Conservation (phyloP, 1,140 invertebrate species). For the Neodiprion virginianus region DNA sequence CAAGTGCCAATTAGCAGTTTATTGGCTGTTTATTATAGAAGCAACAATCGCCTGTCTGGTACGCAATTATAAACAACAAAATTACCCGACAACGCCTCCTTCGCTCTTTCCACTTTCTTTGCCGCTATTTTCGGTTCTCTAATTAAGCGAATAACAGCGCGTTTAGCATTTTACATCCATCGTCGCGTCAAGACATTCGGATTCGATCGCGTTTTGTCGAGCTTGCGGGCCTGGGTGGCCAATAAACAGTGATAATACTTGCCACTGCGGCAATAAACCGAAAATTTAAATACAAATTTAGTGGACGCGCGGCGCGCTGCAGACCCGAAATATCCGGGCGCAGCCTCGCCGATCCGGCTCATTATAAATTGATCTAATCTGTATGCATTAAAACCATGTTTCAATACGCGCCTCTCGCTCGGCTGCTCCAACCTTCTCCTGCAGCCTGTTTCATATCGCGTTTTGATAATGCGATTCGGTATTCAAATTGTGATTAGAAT, state of each 20-base stretch:
- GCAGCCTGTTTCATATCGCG: constrained; percentile 50
- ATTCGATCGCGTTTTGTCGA: constrained; percentile 29
- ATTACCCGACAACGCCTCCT: too few species aligned
- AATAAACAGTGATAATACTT: constrained; percentile 57
- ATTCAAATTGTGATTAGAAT: constrained; percentile 55
- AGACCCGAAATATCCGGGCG: neutral
- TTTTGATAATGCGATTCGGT: constrained; percentile 58
- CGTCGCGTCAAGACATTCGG: constrained; percentile 6
- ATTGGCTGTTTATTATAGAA: too few species aligned
- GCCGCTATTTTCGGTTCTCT: too few species aligned
- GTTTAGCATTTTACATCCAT: neutral
- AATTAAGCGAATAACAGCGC: neutral
- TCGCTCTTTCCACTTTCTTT: too few species aligned
- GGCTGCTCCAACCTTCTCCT: constrained; percentile 29
- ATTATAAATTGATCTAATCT: constrained; percentile 62
- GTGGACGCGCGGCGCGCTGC: neutral
- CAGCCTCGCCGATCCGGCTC: constrained; percentile 46
- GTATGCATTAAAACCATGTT: constrained; percentile 60
- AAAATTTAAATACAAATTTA: constrained; percentile 60
- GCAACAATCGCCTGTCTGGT: too few species aligned
- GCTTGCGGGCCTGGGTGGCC: constrained; percentile 32
- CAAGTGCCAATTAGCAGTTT: too few species aligned
- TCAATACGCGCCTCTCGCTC: constrained; percentile 37
- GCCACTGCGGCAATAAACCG: constrained; percentile 51
- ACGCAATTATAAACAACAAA: too few species aligned